Percentiles rank a stretch among this genome's conserved stretches.
phyloP scores from a whole-genome alignment of 2,113 vertebrate species.

The Candoia aspera region DNA sequence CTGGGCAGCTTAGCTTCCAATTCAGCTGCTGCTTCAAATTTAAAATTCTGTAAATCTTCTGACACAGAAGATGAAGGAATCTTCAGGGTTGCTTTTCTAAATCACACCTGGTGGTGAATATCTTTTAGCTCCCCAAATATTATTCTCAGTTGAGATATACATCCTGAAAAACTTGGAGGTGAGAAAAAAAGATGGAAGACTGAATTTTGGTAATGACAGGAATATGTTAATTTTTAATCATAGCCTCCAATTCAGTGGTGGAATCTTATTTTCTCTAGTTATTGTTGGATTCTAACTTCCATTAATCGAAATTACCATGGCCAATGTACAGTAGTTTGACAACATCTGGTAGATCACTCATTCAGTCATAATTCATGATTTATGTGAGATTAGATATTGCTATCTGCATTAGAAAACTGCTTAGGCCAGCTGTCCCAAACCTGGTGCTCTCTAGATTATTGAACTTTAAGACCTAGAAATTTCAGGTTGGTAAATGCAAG shows the following conservation, averaged over 20 bases:
- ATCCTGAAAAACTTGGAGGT: slow-evolving; percentile 11
- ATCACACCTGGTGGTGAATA: background rate
- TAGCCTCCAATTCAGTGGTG: background rate
- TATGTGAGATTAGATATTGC: background rate
- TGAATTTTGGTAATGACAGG: slow-evolving; percentile 1
- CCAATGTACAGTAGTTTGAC: background rate
- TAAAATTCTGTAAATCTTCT: background rate
- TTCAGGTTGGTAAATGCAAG: background rate
- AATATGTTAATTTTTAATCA: background rate
- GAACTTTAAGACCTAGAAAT: background rate
- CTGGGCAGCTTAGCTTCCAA: background rate
- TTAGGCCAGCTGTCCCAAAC: background rate
- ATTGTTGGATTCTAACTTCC: background rate
- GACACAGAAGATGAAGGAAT: background rate
- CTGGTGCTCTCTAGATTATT: background rate
- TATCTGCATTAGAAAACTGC: background rate
- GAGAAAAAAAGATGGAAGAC: slow-evolving; percentile 31
- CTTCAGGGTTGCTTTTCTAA: background rate
- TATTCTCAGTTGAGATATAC: background rate
- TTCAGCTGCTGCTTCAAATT: background rate
- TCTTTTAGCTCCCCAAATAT: background rate
- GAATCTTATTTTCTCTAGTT: too few species aligned
- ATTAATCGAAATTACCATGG: background rate
- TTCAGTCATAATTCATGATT: background rate
- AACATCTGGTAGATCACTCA: background rate